Base-by-base conservation (phyloP, 2,888 invertebrate genomes). In the Prostheceraeus crozeri region DNA sequence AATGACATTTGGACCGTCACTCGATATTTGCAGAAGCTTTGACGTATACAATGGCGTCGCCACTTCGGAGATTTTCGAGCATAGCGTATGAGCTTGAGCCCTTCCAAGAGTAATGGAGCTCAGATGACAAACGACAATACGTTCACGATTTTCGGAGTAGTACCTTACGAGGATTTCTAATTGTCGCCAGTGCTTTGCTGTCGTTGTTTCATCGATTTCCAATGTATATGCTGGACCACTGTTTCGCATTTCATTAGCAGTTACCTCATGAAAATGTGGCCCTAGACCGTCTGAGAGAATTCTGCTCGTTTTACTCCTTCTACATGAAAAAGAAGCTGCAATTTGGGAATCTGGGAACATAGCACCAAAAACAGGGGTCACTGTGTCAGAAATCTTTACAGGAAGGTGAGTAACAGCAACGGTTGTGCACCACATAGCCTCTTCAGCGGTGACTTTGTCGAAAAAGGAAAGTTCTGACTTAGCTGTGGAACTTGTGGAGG, bases 121-220 rank as follows among this genome's bases (percentile, higher is more conserved):
- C 40, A 40, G 19, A 21, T 40, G 40, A 21, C n/a, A 16, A 40
- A 40, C 40, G 19, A 40, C 16, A 16, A 40, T 21, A 14, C 14
- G 14, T 40, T 40, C 16, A 40, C 19, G 19, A 14, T 40, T 14
- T 4, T 40, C 40, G 14, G 40, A 40, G 40, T 40, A 40, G 19
- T 40, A 40, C 40, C 40, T 40, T 14, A 40, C 40, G 14, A 40
- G 19, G 14, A 40, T 40, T 16, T 40, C 40, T 16, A 40, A 21
- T n/a, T 40, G 40, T 4, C 40, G 40, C 40, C 40, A 40, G n/a
- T 40, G 40, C 19, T 40, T 40, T 40, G 40, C 40, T 40, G 40
- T 40, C 6, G 40, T 40, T 40, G 40, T 40, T 21, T 40, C 40
- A 40, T 40, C 40, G 40, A 40, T 40, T 21, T 40, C 40, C 40